Evolutionary conservation across 2,888 invertebrate genomes (phyloP), one percentile per base, ranked within the genome.

Genomic region (Lasioglossum figueresi): DNA sequence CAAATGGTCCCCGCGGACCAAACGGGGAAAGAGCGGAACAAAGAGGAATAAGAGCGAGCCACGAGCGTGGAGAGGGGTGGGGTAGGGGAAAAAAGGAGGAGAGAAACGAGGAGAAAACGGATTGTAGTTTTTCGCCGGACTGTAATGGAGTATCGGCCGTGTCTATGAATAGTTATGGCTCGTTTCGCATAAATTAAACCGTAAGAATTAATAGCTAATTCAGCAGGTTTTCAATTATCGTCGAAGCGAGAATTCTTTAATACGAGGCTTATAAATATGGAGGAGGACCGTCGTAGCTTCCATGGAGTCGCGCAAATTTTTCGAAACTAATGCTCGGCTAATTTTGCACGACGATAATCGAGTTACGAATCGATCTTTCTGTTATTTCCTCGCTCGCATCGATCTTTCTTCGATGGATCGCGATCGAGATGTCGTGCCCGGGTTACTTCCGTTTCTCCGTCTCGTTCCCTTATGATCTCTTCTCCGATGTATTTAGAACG

Each of bases 91-190:
- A 59, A 79, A 16, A 19, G 34, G 23, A 40, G 27, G 45, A 73
- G 74, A 74, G 74, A 40, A 78, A 40, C 37, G 77, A 59, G 76
- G 52, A 83, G 77, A 82, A 82, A 72, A 76, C 81, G 79, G 84
- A 90, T 85, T 76, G 79, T 80, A 88, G 80, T 84, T 86, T 77
- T 85, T 77, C 68, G 79, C 19, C 83, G 37, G 82, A 77, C 85
- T 70, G 79, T 85, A 88, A 88, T 82, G 81, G 80, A 82, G 80
- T 79, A 87, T 88, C 82, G 76, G 66, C 82, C 83, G 56, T 79
- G 79, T 83, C 88, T 89, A 89, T 90, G 90, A 90, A 90, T 90
- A 89, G 89, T 90, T 90, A 90, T 90, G 79, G 88, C 81, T 82
- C 45, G 83, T 77, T 84, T 79, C 84, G 90, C 89, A 90, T 90